A percentile compares a stretch with the other conserved stretches of the same genome.
Conservation (phyloP, 2,888 invertebrate species). For the Synanthedon tipuliformis region DNA sequence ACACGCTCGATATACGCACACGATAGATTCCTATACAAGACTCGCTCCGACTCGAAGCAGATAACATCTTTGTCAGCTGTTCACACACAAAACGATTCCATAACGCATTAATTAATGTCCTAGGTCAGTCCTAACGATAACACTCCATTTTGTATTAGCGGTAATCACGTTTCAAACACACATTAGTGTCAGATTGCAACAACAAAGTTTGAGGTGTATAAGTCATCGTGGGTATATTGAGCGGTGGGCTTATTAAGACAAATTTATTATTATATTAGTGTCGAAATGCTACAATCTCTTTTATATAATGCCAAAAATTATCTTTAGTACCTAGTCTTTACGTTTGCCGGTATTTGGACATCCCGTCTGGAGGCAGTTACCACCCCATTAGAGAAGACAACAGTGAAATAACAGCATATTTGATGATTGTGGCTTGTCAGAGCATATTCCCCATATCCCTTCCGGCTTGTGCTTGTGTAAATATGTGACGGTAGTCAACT, state of each 20-base stretch:
- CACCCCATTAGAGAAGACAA: not conserved
- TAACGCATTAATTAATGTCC: not conserved
- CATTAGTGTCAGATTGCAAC: slow-evolving; percentile 6
- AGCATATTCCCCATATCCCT: no score
- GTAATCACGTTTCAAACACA: slow-evolving; percentile 13
- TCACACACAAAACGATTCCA: not conserved
- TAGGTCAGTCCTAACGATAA: not conserved
- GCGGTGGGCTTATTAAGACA: not conserved
- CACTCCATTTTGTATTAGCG: slow-evolving; percentile 3
- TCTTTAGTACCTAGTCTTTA: no score
- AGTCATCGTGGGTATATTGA: not conserved
- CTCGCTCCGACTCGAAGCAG: not conserved
- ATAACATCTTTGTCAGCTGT: slow-evolving; percentile 1
- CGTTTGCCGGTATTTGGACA: no score
- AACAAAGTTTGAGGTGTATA: not conserved
- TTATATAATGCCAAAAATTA: no score
- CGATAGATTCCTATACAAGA: not conserved
- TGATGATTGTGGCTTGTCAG: no score
- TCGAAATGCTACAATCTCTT: no score
- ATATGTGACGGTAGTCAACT: no score
- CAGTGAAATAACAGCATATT: no score
- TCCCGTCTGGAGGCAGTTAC: not conserved
- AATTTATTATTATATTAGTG: not conserved
- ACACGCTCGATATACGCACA: slow-evolving; percentile 1
- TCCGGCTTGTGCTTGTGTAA: no score